phyloP scores from a whole-genome alignment of 2,113 vertebrate species.

The Chionodraco myersi region DNA sequence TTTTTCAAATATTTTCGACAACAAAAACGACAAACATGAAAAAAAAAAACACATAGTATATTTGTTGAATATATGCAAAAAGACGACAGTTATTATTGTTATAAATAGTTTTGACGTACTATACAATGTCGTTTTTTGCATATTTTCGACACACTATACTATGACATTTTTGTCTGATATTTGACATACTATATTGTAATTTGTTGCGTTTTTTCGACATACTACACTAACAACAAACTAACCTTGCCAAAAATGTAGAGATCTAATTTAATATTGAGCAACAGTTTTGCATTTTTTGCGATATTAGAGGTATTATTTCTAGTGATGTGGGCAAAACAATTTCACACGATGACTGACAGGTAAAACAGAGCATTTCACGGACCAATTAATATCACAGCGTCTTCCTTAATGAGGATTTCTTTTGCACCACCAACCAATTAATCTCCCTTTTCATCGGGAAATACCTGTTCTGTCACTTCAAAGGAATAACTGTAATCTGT shows the following conservation, averaged over 20 bases:
- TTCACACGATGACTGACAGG: conserved; percentile 54
- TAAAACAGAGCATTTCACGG: conserved; percentile 48
- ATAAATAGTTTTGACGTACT: too few species aligned
- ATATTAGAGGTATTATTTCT: conserved; percentile 23
- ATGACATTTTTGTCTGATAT: too few species aligned
- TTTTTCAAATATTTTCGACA: too few species aligned
- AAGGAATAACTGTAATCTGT: conserved; percentile 52
- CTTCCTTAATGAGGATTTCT: conserved; percentile 46
- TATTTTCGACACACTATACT: too few species aligned
- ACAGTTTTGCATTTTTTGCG: conserved; percentile 30
- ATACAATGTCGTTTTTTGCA: too few species aligned
- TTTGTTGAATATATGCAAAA: too few species aligned
- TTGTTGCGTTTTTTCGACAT: too few species aligned
- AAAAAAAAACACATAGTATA: too few species aligned
- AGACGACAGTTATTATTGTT: too few species aligned
- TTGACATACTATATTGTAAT: too few species aligned
- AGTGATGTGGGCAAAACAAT: conserved; percentile 21
- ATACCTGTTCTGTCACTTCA: conserved; percentile 51
- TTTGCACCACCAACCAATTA: conserved; percentile 63
- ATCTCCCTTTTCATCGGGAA: conserved; percentile 60
- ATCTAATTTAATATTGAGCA: conserved; percentile 5
- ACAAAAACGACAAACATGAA: too few species aligned
- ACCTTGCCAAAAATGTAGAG: neutral
- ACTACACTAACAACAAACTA: neutral
- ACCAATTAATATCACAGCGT: conserved; percentile 66